A percentile compares a stretch with the other conserved stretches of the same genome.
phyloP scores from a whole-genome alignment of 64 coral and sea anemone genomes.

The Platygyra sinensis region DNA sequence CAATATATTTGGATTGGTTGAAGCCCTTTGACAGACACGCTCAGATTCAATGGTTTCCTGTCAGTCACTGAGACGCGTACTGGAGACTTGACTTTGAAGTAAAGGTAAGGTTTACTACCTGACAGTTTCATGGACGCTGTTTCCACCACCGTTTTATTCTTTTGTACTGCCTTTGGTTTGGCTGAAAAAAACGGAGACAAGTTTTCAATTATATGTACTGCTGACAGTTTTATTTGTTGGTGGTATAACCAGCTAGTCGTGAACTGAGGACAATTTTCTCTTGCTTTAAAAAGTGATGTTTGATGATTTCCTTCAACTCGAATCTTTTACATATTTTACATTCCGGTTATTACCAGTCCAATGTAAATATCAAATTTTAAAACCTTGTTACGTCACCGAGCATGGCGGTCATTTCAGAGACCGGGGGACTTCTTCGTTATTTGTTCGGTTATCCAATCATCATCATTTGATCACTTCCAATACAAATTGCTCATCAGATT shows the following conservation, averaged over 20 bases:
- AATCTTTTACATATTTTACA: neutral
- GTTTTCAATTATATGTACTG: too few relatives aligned
- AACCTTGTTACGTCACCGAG: neutral
- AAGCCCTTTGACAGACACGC: constrained; percentile 10
- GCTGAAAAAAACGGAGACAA: neutral
- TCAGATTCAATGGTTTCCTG: neutral
- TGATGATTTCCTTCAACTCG: too few relatives aligned
- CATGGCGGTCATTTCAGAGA: too few relatives aligned
- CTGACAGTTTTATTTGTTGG: too few relatives aligned
- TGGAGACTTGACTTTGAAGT: constrained; percentile 25
- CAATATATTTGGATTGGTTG: constrained; percentile 39
- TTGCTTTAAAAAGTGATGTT: too few relatives aligned
- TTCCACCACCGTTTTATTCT: neutral
- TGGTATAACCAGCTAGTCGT: too few relatives aligned
- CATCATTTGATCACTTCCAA: too few relatives aligned
- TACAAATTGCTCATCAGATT: too few relatives aligned
- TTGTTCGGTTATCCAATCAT: too few relatives aligned
- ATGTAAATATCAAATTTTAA: neutral
- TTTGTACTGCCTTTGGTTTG: neutral
- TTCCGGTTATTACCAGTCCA: neutral
- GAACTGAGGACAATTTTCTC: too few relatives aligned
- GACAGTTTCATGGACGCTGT: neutral
- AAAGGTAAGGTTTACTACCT: constrained; percentile 1
- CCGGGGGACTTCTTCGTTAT: too few relatives aligned
- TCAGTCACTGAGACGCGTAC: neutral